Percentiles rank a stretch among this genome's conserved stretches.
These are phyloP conservation scores for Plectus sambesii DNA, from an alignment of 1,140 invertebrate species.

Conservation along the genomic window DNA sequence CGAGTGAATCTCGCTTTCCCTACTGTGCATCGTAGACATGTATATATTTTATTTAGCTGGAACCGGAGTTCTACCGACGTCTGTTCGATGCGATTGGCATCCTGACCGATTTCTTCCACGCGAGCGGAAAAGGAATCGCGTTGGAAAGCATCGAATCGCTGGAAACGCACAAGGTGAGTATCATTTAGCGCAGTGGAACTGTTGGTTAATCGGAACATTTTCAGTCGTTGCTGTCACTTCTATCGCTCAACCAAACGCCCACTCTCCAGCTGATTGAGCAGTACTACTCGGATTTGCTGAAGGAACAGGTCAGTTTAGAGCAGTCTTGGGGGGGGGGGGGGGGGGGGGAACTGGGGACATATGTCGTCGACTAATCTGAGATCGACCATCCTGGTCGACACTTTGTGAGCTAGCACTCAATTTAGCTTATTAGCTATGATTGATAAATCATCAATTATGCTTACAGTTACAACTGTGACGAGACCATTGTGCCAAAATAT, in stretches of 20 bases:
- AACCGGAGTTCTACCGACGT: slow-evolving; percentile 69
- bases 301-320: slow-evolving; percentile 59
- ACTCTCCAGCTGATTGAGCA: slow-evolving; percentile 69
- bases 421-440: too few relatives aligned
- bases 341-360: too few relatives aligned
- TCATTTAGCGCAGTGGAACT: slow-evolving; percentile 5
- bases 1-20: too few relatives aligned
- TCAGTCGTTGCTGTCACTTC: slow-evolving; percentile 31
- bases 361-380: too few relatives aligned
- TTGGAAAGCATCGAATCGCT: slow-evolving; percentile 51
- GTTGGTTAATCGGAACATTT: slow-evolving; percentile 12
- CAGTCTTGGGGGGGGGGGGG: too few relatives aligned
- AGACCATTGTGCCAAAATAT: too few relatives aligned
- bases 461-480: too few relatives aligned
- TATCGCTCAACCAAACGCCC: slow-evolving; percentile 70
- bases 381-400: too few relatives aligned
- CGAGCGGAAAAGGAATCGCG: slow-evolving; percentile 67
- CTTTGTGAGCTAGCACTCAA: too few relatives aligned
- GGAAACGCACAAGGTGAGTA: slow-evolving; percentile 29
- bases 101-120: slow-evolving; percentile 76
- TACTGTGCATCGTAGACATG: too few relatives aligned
- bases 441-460: too few relatives aligned
- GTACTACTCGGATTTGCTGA: slow-evolving; percentile 69
- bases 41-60: slow-evolving; percentile 52
- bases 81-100: slow-evolving; percentile 70